Conservation (phyloP, 2,888 invertebrate genomes). For the Pachycephus smyrnensis region DNA sequence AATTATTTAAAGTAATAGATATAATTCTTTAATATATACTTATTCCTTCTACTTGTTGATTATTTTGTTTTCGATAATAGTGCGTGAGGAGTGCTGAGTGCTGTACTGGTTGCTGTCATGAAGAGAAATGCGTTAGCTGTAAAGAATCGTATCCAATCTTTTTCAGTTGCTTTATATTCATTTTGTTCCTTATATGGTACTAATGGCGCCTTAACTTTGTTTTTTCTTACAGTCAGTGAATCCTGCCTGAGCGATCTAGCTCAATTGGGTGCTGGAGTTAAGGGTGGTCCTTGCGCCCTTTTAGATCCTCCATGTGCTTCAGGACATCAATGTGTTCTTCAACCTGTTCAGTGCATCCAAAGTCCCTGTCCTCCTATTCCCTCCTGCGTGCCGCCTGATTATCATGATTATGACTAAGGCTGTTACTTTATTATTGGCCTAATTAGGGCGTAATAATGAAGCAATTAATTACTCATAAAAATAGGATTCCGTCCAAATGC, state of each 20-base stretch:
- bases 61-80: conserved; percentile 25
- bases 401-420: conserved; percentile 35
- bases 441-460: not conserved
- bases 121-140: conserved; percentile 40
- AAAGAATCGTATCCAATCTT: conserved; percentile 21
- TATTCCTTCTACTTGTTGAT: not conserved
- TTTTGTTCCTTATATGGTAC: not conserved
- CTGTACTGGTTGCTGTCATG: conserved; percentile 42
- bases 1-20: not conserved
- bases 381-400: conserved; percentile 40
- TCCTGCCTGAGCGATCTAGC: conserved; percentile 34
- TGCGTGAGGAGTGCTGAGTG: conserved; percentile 40
- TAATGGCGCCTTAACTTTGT: not conserved
- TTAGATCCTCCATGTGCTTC: conserved; percentile 37
- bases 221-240: conserved; percentile 28
- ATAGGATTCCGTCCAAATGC: not conserved
- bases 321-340: conserved; percentile 36
- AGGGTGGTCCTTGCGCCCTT: conserved; percentile 37
- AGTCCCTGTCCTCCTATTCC: conserved; percentile 41
- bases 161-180: not conserved
- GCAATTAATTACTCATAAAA: not conserved
- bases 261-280: conserved; percentile 32
- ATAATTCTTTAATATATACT: not conserved
- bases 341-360: conserved; percentile 34
- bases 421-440: not conserved